Percentiles rank a stretch among this genome's conserved stretches.
Conservation (phyloP, 1,140 invertebrate genomes). For the Eulimnadia texana region DNA sequence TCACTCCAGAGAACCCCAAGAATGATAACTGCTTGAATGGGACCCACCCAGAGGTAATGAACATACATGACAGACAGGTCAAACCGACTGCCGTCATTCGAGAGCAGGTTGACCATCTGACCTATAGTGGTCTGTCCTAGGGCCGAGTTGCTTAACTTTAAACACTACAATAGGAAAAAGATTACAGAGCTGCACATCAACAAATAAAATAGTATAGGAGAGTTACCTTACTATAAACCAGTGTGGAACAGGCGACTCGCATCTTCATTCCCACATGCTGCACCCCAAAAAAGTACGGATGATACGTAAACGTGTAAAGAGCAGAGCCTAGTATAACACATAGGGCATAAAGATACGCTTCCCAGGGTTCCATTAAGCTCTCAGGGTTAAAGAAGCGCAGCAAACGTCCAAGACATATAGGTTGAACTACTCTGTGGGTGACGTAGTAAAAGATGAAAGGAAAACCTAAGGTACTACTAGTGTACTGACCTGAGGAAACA, state of each 20-base stretch:
- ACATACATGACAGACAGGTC: conserved; percentile 30
- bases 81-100: conserved; percentile 58
- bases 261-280: not conserved
- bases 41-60: no score
- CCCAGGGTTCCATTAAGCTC: not conserved
- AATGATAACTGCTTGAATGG: no score
- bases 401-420: not conserved
- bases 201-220: not conserved
- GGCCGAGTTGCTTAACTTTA: conserved; percentile 47
- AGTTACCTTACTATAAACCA: not conserved
- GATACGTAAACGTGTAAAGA: not conserved
- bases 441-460: not conserved
- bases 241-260: not conserved
- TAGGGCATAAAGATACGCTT: not conserved
- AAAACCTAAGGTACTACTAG: no score
- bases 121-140: conserved; percentile 62
- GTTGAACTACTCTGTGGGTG: not conserved
- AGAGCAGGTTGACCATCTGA: conserved; percentile 81
- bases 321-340: not conserved
- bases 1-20: no score
- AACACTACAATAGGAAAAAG: no score
- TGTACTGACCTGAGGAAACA: not conserved
- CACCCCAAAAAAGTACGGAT: not conserved
- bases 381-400: not conserved
- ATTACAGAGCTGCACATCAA: no score